Evolutionary conservation across 2,888 invertebrate species (phyloP), one percentile per base, ranked within the genome.

Genomic region (Gryllus longicercus): DNA sequence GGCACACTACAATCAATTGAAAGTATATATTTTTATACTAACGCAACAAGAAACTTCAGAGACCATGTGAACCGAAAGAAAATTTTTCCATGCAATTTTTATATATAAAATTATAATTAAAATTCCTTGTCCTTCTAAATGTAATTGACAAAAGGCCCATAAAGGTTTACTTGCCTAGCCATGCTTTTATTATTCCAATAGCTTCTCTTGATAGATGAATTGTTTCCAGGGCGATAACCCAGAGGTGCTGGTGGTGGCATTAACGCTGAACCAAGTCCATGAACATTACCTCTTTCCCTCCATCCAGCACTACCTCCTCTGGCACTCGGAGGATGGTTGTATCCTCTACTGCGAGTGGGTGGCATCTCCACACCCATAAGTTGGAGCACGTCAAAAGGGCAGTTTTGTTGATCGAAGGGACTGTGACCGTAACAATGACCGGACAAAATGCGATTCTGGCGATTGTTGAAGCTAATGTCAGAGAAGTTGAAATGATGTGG

Each of bases 321-420:
- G 75, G 80, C 81, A n/a, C 79, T 78, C n/a, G 63, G 76, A 76
- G 77, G 79, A 75, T 81, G 79, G 49, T 76, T 79, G 51, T 77
- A 81, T 51, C 76, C 51, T 76, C 80, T 79, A 63, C 77, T 81
- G 23, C 82, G 81, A 10, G 80, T 78, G 38, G 81, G 80, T 50
- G 82, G 82, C 79, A 82, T 81, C 38, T 82, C 82, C 21, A 81
- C 74, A 76, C 80, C 82, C 79, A 82, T 81, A 74, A 82, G 79
- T 23, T 49, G 49, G 18, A 79, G 81, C 38, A 82, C n/a, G 25
- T 80, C 25, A 23, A 80, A 80, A 18, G 77, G 50, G 18, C 78
- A 78, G 21, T 76, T 78, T 11, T 51, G 74, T n/a, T 81, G 81
- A 38, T 81, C 80, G 49, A 78, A 78, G 49, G 80, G 78, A 51